Evolutionary conservation across 2,797 vertebrate genomes (phyloP), one percentile per base, ranked within the genome.

Genomic region (Danio albolineatus): DNA sequence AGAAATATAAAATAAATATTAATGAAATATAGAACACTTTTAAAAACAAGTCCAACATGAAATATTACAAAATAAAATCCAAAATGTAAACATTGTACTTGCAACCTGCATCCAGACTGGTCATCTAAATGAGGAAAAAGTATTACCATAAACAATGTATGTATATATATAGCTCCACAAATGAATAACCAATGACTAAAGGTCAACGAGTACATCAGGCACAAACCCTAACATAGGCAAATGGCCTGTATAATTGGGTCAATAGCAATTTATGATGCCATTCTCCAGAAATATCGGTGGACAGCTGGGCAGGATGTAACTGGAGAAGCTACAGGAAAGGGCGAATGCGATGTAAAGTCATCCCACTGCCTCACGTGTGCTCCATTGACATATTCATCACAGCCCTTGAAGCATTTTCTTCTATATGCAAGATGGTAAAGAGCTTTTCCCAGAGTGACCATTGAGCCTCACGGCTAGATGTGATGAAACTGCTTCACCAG

Each of bases 281-380:
- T 83, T 83, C 76, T 88, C 84, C 80, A 75, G 81, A 87, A 91
- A 89, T 90, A 85, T 83, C 74, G 17, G 17, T 19, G 78, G 88
- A 82, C 87, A 89, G 84, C 89, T 91, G 87, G 79, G 80, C 10
- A 48, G 56, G 66, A 13, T 57, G 82, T 87, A 87, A 88, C 84
- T 16, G 46, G 81, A 86, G 85, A 86, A 43, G 73, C 46, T 57
- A 8, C 60, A 83, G 72, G 67, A 56, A 41, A 82, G 74, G 56
- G 79, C 17, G 53, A 64, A 41, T 49, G 51, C 61, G 53, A 43
- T 44, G 44, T 62, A 71, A 85, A 73, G 65, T 71, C 54, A 65
- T 49, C 73, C 17, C 10, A 8, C 36, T 77, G 9, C 57, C 73
- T 82, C 60, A 53, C 78, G 64, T 66, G 64, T 56, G 36, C 54